phyloP scores from a whole-genome alignment of 2,797 vertebrate species.

The Zalophus californianus region DNA sequence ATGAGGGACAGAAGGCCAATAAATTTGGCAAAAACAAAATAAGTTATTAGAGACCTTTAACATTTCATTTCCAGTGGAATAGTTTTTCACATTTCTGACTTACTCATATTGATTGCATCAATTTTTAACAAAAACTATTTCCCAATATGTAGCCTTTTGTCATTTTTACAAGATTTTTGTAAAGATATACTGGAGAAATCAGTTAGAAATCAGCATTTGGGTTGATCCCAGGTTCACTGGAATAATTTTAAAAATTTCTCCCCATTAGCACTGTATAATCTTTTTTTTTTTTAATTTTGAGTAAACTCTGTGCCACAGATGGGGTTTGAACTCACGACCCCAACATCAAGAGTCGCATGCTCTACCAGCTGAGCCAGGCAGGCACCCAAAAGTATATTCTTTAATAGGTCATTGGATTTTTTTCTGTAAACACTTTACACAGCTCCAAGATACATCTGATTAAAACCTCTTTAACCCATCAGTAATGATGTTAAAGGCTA shows the following conservation, averaged over 20 bases:
- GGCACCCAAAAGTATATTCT: background rate
- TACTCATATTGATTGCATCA: background rate
- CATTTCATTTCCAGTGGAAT: background rate
- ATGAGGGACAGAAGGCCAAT: background rate
- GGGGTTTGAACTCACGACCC: background rate
- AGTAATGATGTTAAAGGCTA: background rate
- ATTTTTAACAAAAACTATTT: background rate
- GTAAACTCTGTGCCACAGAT: background rate
- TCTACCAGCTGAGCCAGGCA: background rate
- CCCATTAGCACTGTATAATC: background rate
- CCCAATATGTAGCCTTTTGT: background rate
- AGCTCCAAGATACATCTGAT: background rate
- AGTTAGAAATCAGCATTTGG: slow-evolving; percentile 13
- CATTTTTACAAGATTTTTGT: slow-evolving; percentile 37
- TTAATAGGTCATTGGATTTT: background rate
- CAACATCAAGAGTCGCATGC: background rate
- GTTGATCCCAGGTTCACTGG: background rate
- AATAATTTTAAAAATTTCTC: slow-evolving; percentile 27
- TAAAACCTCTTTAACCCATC: background rate
- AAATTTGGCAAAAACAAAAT: background rate
- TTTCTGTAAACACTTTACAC: background rate
- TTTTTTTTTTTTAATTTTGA: background rate
- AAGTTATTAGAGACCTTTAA: background rate
- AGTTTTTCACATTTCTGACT: background rate
- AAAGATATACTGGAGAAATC: background rate